Evolutionary conservation across 2,888 invertebrate genomes (phyloP).

Genomic region (Coenonympha arcania): DNA sequence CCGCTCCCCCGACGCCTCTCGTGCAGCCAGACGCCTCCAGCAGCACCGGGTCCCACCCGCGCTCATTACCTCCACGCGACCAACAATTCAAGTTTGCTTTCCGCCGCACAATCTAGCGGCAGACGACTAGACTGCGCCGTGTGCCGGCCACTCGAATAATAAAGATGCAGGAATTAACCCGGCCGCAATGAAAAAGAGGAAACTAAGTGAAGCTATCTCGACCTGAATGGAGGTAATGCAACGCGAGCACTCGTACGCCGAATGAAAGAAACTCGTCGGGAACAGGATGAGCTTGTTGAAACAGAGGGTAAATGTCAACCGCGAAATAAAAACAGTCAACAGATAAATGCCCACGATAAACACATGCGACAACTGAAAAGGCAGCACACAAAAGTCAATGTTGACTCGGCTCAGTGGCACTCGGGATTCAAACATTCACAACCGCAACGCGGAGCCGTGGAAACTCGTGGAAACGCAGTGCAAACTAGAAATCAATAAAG

Average conservation of each 20-base stretch:
- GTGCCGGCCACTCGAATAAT: constrained; percentile 71
- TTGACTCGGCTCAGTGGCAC: constrained; percentile 35
- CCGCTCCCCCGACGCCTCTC: constrained; percentile 46
- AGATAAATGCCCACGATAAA: constrained; percentile 74
- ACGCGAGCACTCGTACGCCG: constrained; percentile 62
- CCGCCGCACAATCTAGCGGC: constrained; percentile 70
- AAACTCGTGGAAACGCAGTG: constrained; percentile 27
- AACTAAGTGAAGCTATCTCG: constrained; percentile 74
- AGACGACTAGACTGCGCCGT: constrained; percentile 63
- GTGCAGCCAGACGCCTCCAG: constrained; percentile 66
- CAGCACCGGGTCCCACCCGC: constrained; percentile 67
- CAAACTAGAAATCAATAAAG: constrained; percentile 57
- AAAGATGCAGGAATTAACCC: constrained; percentile 73
- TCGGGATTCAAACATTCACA: constrained; percentile 9
- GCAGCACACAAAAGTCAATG: constrained; percentile 53
- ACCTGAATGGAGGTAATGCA: constrained; percentile 69
- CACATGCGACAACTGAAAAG: constrained; percentile 64
- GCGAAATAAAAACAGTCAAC: constrained; percentile 74
- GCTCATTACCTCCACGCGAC: constrained; percentile 72
- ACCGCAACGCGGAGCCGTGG: constrained; percentile 27
- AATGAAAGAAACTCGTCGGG: constrained; percentile 70
- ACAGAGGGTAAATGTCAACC: constrained; percentile 72
- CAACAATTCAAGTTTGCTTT: constrained; percentile 75
- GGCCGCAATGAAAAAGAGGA: constrained; percentile 67
- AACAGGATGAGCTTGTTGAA: constrained; percentile 60